These are phyloP conservation scores for Strigamia maritima DNA, from an alignment of 2,888 invertebrate genomes.

Conservation along the genomic window DNA sequence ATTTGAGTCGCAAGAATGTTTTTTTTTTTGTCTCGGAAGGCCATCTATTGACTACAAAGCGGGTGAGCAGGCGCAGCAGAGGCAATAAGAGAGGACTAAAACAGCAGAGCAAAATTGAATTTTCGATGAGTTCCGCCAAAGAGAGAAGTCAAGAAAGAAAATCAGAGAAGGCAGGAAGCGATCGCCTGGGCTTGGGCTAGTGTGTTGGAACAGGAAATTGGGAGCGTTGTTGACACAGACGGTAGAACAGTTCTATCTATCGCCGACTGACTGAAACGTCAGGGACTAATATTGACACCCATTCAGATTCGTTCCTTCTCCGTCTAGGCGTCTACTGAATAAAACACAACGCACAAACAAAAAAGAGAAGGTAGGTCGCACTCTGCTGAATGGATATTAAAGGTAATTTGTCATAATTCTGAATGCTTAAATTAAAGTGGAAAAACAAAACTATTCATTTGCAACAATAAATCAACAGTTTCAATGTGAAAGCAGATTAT, in stretches of 20 bases:
- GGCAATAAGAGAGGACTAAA: slow-evolving; percentile 16
- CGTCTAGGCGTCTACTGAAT: neutral
- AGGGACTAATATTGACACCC: slow-evolving; percentile 20
- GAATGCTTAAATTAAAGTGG: too few species aligned
- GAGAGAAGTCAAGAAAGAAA: slow-evolving; percentile 31
- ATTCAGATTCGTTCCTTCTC: neutral
- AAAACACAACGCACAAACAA: neutral
- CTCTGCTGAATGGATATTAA: neutral
- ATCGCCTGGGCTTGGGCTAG: slow-evolving; percentile 1
- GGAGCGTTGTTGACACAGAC: slow-evolving; percentile 37
- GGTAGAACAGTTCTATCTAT: slow-evolving; percentile 21
- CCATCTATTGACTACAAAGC: slow-evolving; percentile 16
- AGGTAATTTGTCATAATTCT: too few species aligned
- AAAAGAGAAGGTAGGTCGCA: neutral
- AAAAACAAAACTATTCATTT: too few species aligned
- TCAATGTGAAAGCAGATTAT: neutral
- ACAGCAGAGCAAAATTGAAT: slow-evolving; percentile 37
- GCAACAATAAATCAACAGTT: neutral
- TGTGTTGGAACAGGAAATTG: slow-evolving; percentile 39
- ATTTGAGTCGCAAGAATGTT: neutral
- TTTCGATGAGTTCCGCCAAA: slow-evolving; percentile 34
- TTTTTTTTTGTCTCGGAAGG: neutral
- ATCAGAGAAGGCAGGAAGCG: slow-evolving; percentile 26
- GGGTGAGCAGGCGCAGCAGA: slow-evolving; percentile 2
- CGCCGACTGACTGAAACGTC: slow-evolving; percentile 15